Base-by-base conservation (phyloP, 2,797 vertebrate genomes). In the Enteromius fasciolatus region DNA sequence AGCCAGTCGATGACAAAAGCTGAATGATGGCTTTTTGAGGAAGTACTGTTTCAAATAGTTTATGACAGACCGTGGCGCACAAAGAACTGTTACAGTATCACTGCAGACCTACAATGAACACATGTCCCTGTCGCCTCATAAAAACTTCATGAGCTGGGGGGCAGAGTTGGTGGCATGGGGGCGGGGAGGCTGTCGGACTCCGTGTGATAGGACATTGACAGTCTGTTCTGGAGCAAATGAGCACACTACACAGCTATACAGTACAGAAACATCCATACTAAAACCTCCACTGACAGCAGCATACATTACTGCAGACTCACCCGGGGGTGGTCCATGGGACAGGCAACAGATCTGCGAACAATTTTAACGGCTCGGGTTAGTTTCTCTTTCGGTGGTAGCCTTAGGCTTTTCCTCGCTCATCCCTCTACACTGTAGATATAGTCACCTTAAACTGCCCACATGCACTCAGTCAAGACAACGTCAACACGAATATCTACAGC, bases 351-450 rank as follows among this genome's bases (percentile, higher is more conserved):
- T 77, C 20, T 75, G 18, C 2, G 20, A 46, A 64, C 54, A 74
- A 73, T 33, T 77, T 77, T 80, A 76, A 74, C 67, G 67, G 67
- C 72, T 78, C 17, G 23, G 79, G 61, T 74, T 74, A 79, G 59
- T 84, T 77, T 84, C 63, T 41, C 23, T 36, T 66, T 78, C 76
- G 41, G 76, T 28, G 76, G 67, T 81, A 82, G 70, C 76, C 70
- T 44, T 78, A 18, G 84, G 84, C 36, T 70, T 76, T 84, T 78
- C 57, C 36, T 73, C 9, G 64, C 31, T 23, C 11, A 0, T 67
- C 18, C 6, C 20, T 57, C 12, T 76, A 84, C 80, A 76, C 81
- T 74, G 83, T 75, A 76, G 76, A 87, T 67, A 80, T 31, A 85
- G 44, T 72, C 83, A 63, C 81, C 66, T 76, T 79, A 67, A 75